A percentile compares a stretch with the other conserved stretches of the same genome.
These are phyloP conservation scores for Tipula confusa DNA, from an alignment of 2,888 invertebrate genomes.

Conservation along the genomic window DNA sequence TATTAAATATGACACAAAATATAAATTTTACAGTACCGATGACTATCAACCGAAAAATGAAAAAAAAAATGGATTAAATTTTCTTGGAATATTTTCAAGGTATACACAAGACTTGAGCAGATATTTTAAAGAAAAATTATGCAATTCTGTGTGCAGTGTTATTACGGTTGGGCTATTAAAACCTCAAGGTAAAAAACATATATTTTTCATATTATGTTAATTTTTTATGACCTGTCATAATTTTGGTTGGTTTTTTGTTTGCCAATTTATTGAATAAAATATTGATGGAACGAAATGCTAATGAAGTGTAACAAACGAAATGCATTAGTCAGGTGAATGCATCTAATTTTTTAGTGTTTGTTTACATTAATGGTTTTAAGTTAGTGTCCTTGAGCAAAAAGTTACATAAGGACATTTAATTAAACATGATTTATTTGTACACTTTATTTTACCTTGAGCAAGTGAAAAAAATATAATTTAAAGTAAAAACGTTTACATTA, in stretches of 20 bases:
- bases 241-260: not conserved
- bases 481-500: no score
- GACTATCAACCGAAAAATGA: not conserved
- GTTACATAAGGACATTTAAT: no score
- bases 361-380: not conserved
- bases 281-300: not conserved
- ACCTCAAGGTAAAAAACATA: not conserved
- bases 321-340: not conserved
- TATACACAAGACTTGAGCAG: not conserved
- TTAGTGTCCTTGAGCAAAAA: not conserved
- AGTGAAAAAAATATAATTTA: no score
- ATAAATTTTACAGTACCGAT: not conserved
- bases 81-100: slow-evolving; percentile 13
- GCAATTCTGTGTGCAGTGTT: not conserved
- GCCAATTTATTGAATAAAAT: not conserved
- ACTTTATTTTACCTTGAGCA: no score
- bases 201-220: not conserved
- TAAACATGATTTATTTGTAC: no score
- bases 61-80: not conserved
- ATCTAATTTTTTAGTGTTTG: not conserved
- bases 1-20: not conserved
- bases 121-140: not conserved
- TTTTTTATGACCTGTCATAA: not conserved
- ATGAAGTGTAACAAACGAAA: not conserved
- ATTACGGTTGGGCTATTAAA: not conserved